Evolutionary conservation across 2,888 invertebrate species (phyloP).

Genomic region (Pristionchus fissidentatus): DNA sequence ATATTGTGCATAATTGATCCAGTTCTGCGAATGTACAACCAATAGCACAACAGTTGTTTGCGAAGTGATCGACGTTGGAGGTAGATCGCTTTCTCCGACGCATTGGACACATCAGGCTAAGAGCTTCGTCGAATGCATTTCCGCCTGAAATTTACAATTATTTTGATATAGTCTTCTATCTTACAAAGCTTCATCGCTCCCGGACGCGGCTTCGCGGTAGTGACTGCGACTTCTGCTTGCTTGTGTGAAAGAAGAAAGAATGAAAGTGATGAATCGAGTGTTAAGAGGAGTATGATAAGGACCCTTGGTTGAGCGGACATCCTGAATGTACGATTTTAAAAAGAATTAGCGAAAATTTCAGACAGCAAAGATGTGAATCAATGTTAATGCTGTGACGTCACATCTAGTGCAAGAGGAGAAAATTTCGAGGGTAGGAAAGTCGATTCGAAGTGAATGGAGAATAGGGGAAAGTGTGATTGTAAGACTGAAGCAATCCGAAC

Average conservation of each 20-base stretch:
- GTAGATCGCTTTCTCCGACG: slow-evolving; percentile 55
- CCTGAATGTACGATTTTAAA: no score
- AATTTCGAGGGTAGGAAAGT: neutral
- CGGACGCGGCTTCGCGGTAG: slow-evolving; percentile 39
- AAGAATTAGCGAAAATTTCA: no score
- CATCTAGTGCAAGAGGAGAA: neutral
- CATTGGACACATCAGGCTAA: slow-evolving; percentile 64
- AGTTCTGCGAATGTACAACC: slow-evolving; percentile 60
- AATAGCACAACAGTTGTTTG: slow-evolving; percentile 58
- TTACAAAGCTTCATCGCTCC: slow-evolving; percentile 61
- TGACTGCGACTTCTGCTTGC: neutral
- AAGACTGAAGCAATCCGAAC: slow-evolving; percentile 37
- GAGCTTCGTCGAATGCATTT: slow-evolving; percentile 60
- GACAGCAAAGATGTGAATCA: neutral
- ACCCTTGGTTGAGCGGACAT: slow-evolving; percentile 46
- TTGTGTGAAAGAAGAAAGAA: neutral
- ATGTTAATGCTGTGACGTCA: neutral
- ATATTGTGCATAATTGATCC: slow-evolving; percentile 20
- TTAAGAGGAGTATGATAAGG: slow-evolving; percentile 25
- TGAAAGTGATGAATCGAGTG: neutral
- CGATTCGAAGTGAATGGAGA: neutral
- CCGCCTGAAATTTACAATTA: slow-evolving; percentile 54
- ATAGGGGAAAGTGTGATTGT: slow-evolving; percentile 11
- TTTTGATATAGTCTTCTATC: neutral
- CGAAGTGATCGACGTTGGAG: slow-evolving; percentile 49